A percentile compares a stretch with the other conserved stretches of the same genome.
These are phyloP conservation scores for Neocrepidodera transversa DNA, from an alignment of 2,888 invertebrate genomes.

Conservation along the genomic window DNA sequence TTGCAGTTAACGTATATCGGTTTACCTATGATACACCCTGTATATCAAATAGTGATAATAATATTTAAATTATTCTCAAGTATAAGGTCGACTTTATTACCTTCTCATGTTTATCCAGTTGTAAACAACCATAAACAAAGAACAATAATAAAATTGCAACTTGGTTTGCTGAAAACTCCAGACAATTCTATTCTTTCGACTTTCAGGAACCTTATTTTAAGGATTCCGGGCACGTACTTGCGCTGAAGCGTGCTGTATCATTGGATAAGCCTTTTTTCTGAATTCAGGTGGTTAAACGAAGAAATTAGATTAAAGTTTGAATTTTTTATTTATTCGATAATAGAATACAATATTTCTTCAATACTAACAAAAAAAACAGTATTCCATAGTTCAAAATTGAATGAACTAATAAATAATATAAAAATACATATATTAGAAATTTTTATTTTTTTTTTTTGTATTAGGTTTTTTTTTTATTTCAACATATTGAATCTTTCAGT, in stretches of 20 bases:
- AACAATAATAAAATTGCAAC: constrained; percentile 20
- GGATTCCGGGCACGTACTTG: constrained; percentile 29
- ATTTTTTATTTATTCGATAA: constrained; percentile 26
- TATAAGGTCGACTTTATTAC: no score
- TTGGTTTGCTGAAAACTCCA: constrained; percentile 14
- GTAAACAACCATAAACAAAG: constrained; percentile 19
- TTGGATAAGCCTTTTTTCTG: constrained; percentile 25
- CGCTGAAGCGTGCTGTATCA: constrained; percentile 33
- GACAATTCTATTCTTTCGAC: background rate
- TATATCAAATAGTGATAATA: no score
- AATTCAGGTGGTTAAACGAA: constrained; percentile 25
- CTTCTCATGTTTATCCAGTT: no score
- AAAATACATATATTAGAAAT: no score
- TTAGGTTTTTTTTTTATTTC: no score
- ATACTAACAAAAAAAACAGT: constrained; percentile 10
- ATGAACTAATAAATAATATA: no score
- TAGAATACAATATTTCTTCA: background rate
- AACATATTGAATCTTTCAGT: no score
- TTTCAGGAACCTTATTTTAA: constrained; percentile 14
- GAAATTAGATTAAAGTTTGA: constrained; percentile 31
- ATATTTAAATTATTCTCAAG: no score
- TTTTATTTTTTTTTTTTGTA: no score
- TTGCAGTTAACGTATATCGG: no score
- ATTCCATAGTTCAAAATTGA: no score
- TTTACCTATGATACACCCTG: no score